Evolutionary conservation across 2,113 vertebrate species (phyloP), one percentile per base, ranked within the genome.

Genomic region (Puma concolor): DNA sequence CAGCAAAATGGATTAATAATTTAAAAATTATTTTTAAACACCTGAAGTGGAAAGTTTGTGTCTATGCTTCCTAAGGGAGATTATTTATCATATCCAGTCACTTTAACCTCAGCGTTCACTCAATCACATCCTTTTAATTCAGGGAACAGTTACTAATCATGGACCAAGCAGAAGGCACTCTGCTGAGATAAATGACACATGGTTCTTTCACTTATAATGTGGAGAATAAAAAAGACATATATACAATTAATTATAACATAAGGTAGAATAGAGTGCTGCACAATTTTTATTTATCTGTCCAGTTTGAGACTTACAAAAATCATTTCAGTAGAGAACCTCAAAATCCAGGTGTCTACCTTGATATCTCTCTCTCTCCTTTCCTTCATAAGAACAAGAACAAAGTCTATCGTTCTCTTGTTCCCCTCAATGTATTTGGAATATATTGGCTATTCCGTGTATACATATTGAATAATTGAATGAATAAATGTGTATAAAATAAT

Each of bases 11-110:
- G 71, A 91, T 94, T 66, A 77, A 66, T 60, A 82, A 57, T 19
- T 90, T 87, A 25, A 4, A 72, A 93, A 85, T 74, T 97, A 33
- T 71, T 94, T 96, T 87, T 10, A 77, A 94, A 93, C 54, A 66
- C 29, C 38, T 72, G 12, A 88, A 93, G 10, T 85, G 29, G 36
- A 76, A 93, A 36, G 6, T 50, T 72, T 95, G 44, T 69, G 9
- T n/a, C 54, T 15, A 4, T 94, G 57, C 82, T 87, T 87, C 41
- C 91, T 38, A 69, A 57, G 60, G 27, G 31, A 94, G n/a, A 84
- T 85, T 50, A 94, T 92, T 86, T 95, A 71, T 66, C 44, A 85
- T 93, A 79, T 36, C 31, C 29, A 74, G 63, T 77, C 14, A 29
- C 94, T 96, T 67, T 57, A 29, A 88, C 31, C 9, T 83, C 38